phyloP scores from a whole-genome alignment of 2,797 vertebrate genomes.

The Enoplosus armatus region DNA sequence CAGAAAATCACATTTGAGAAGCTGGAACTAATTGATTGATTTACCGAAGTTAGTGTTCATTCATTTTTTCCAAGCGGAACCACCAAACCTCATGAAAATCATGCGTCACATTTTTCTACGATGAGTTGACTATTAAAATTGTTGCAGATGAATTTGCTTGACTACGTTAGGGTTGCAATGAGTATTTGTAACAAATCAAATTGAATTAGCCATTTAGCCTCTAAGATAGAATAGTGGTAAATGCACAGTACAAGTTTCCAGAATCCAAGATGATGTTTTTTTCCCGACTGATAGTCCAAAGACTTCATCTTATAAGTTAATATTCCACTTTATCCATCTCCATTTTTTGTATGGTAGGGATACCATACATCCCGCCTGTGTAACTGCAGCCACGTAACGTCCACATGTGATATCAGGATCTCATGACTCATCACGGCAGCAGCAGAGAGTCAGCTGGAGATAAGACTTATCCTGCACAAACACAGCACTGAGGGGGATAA shows the following conservation, averaged over 20 bases:
- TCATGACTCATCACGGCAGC: conserved; percentile 52
- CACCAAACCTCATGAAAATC: too few relatives aligned
- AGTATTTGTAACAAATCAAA: background rate
- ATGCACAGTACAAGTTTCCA: background rate
- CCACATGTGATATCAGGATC: conserved; percentile 39
- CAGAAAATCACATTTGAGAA: background rate
- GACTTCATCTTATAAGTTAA: background rate
- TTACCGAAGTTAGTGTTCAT: too few relatives aligned
- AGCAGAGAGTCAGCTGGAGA: conserved; percentile 37
- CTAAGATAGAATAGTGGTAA: background rate
- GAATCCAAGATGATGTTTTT: background rate
- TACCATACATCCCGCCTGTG: background rate
- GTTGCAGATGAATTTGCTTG: background rate
- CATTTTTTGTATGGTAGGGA: too few relatives aligned
- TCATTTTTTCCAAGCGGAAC: too few relatives aligned
- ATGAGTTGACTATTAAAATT: background rate
- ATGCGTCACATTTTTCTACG: background rate
- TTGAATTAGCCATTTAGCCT: background rate
- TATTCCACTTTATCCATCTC: background rate
- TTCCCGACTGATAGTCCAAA: background rate
- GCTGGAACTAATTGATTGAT: background rate
- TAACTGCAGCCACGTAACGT: conserved; percentile 7
- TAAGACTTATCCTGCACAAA: conserved; percentile 29
- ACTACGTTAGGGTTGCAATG: background rate
- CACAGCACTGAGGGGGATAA: conserved; percentile 3